A percentile compares a stretch with the other conserved stretches of the same genome.
Conservation (phyloP, 2,113 vertebrate species). For the Podiceps cristatus region DNA sequence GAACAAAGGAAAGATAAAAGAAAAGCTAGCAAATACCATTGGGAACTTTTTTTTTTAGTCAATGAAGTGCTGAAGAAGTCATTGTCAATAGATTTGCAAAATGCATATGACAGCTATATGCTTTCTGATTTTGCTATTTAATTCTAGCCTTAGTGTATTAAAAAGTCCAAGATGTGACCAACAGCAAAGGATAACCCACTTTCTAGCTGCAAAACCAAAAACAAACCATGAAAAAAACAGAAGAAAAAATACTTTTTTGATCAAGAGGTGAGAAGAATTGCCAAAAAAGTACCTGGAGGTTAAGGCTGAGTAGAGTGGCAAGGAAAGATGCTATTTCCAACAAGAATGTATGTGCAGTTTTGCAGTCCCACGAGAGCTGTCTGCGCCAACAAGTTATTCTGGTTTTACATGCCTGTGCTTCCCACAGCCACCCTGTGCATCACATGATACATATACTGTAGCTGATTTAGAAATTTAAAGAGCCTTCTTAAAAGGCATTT, state of each 20-base stretch:
- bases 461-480: neutral
- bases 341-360: neutral
- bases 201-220: neutral
- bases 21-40: neutral
- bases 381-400: slow-evolving; percentile 57
- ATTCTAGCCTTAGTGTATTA: neutral
- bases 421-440: slow-evolving; percentile 25
- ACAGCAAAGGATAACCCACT: neutral
- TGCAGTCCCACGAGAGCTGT: neutral
- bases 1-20: neutral
- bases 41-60: neutral
- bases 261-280: neutral
- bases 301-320: neutral
- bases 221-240: neutral
- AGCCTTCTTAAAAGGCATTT: neutral
- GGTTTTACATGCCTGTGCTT: slow-evolving; percentile 52
- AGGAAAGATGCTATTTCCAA: neutral
- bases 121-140: neutral
- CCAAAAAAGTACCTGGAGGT: neutral
- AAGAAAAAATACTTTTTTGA: neutral
- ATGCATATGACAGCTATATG: accelerated
- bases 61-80: neutral
- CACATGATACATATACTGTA: neutral
- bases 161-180: neutral
- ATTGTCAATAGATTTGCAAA: neutral